These are phyloP conservation scores for Dolichotis patagonum DNA, from an alignment of 2,113 vertebrate species.

Conservation along the genomic window DNA sequence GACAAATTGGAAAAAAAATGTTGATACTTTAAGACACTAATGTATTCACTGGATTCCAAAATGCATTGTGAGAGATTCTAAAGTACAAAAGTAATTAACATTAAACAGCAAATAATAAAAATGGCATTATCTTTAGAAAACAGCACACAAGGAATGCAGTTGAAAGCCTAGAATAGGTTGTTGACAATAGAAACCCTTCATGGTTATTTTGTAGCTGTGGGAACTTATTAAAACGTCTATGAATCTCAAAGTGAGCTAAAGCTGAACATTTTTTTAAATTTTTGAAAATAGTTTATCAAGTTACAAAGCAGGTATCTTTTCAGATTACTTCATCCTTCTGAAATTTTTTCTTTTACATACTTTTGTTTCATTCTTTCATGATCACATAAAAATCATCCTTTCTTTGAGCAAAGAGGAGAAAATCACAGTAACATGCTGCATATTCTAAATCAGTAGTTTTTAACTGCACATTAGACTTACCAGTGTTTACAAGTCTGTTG, in stretches of 20 bases:
- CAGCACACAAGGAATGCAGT: constrained; percentile 66
- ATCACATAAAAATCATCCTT: not conserved
- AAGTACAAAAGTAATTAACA: constrained; percentile 84
- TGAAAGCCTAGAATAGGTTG: constrained; percentile 54
- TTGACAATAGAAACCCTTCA: constrained; percentile 52
- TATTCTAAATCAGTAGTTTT: not conserved
- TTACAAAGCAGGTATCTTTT: not conserved
- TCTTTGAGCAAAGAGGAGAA: not conserved
- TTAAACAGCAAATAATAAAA: constrained; percentile 82
- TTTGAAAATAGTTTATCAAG: constrained; percentile 41
- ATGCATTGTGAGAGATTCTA: constrained; percentile 76
- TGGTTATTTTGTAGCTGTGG: constrained; percentile 58
- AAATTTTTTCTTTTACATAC: not conserved
- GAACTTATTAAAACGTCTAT: not conserved
- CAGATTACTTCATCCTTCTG: not conserved
- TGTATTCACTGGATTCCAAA: constrained; percentile 79
- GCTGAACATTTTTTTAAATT: not conserved
- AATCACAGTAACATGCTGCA: not conserved
- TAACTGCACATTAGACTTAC: not conserved
- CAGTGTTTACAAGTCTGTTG: not conserved
- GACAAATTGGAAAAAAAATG: constrained; percentile 76
- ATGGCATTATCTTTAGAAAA: constrained; percentile 74
- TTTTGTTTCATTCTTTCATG: constrained; percentile 7
- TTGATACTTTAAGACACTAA: constrained; percentile 77
- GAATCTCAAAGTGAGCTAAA: constrained; percentile 40